Conservation (phyloP, 1,140 invertebrate species). For the Helicoverpa zea region DNA sequence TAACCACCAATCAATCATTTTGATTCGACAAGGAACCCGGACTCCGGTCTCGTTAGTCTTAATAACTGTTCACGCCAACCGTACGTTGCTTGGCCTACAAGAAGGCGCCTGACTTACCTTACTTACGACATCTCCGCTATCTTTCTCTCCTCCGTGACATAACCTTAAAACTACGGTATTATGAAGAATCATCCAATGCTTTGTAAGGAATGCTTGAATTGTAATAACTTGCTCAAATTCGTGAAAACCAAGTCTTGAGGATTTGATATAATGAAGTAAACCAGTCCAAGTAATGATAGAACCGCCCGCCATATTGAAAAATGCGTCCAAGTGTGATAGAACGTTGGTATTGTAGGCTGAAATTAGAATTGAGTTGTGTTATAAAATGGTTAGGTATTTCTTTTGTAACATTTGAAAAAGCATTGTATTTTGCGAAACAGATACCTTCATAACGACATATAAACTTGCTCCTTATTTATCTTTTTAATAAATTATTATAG, state of each 20-base stretch:
- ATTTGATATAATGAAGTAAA: constrained; percentile 80
- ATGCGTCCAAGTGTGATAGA: constrained; percentile 85
- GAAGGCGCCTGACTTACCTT: no score
- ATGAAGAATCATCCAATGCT: constrained; percentile 81
- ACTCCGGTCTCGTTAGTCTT: no score
- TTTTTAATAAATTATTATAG: no score
- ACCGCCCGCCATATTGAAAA: constrained; percentile 85
- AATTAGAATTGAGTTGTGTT: constrained; percentile 8
- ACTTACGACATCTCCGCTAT: no score
- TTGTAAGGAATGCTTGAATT: constrained; percentile 83
- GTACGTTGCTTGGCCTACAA: no score
- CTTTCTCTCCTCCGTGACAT: background rate
- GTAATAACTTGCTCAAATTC: constrained; percentile 80
- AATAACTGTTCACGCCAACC: no score
- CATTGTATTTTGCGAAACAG: no score
- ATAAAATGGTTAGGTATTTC: background rate
- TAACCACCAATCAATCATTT: no score
- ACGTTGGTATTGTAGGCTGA: constrained; percentile 82
- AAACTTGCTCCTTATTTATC: no score
- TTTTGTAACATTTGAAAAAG: no score
- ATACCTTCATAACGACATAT: no score
- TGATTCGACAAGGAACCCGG: no score
- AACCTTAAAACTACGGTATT: background rate
- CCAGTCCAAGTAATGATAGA: constrained; percentile 79
- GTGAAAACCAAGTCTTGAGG: constrained; percentile 78